Percentiles rank a stretch among this genome's conserved stretches.
Evolutionary conservation across 1,140 invertebrate species (phyloP).

Genomic region (Tribolium castaneum): DNA sequence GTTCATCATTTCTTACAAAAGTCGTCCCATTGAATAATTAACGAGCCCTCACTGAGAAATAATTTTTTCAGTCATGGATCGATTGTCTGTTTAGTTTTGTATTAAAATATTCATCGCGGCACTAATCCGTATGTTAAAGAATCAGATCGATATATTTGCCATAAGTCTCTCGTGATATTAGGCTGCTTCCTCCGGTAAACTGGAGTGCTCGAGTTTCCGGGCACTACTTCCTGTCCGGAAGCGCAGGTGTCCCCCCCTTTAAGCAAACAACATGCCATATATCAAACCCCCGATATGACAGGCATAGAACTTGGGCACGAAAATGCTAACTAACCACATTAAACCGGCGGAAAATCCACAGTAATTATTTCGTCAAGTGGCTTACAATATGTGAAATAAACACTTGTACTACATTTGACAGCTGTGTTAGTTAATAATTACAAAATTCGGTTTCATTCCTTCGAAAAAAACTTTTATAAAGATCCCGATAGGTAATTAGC

Average conservation of each 20-base stretch:
- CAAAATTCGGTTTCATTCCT: constrained; percentile 23
- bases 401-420: constrained; percentile 41
- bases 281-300: constrained; percentile 38
- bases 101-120: constrained; percentile 10
- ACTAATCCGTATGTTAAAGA: constrained; percentile 27
- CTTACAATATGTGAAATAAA: constrained; percentile 38
- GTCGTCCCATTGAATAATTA: constrained; percentile 10
- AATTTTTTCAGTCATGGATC: constrained; percentile 8
- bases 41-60: constrained; percentile 9
- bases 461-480: not conserved
- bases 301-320: not conserved
- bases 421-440: constrained; percentile 39
- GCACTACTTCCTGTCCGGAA: constrained; percentile 55
- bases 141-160: constrained; percentile 32
- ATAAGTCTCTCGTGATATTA: constrained; percentile 33
- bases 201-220: constrained; percentile 50
- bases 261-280: constrained; percentile 51
- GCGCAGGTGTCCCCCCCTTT: constrained; percentile 52
- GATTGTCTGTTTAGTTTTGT: constrained; percentile 27
- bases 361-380: constrained; percentile 40
- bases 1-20: constrained; percentile 30
- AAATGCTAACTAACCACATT: constrained; percentile 44
- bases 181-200: constrained; percentile 42
- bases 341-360: constrained; percentile 34
- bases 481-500: constrained; percentile 30